Base-by-base conservation (phyloP, 2,888 invertebrate genomes). In the Ephialtes manifestator region DNA sequence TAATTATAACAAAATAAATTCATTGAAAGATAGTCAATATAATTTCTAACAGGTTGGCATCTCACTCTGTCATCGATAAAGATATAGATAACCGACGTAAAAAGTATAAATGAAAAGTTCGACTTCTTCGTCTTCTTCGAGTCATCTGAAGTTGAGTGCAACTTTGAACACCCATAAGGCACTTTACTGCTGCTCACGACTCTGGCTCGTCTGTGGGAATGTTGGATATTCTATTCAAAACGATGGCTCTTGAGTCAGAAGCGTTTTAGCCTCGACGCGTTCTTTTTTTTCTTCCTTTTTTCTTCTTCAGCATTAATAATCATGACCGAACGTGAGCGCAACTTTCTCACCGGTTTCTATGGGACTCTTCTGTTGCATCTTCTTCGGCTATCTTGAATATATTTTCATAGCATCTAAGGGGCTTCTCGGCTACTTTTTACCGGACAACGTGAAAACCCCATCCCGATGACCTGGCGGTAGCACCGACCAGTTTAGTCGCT, bases 221-320 rank as follows among this genome's bases (percentile, higher is more conserved):
- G 15, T 67, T 53, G 76, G 67, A 76, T 39, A 65, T 51, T 53
- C 51, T 39, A 51, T 58, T 76, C 53, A n/a, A 58, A 81, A 65
- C 63, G n/a, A 51, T 48, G 51, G n/a, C 28, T 15, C 65, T 75
- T 28, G 51, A 35, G 28, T 46, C 31, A 13, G 31, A 51, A 75
- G 35, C 51, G 76, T 76, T 53, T 65, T 65, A 39, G 39, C 31
- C 51, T 20, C 35, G 63, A 39, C 2, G 71, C 51, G 13, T 2
- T 28, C 24, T 13, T 4, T 28, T 31, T 31, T 63, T 46, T 46
- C n/a, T 48, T 31, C 31, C 13, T 43, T 77, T 67, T 55, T 51
- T 8, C 39, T 31, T 5, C 65, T 67, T 10, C 11, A n/a, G 35
- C 74, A 67, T 74, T 81, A 67, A 81, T 81, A 74, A 81, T 68